Conservation (phyloP, 2,888 invertebrate species). For the Caenorhabditis macrosperma region DNA sequence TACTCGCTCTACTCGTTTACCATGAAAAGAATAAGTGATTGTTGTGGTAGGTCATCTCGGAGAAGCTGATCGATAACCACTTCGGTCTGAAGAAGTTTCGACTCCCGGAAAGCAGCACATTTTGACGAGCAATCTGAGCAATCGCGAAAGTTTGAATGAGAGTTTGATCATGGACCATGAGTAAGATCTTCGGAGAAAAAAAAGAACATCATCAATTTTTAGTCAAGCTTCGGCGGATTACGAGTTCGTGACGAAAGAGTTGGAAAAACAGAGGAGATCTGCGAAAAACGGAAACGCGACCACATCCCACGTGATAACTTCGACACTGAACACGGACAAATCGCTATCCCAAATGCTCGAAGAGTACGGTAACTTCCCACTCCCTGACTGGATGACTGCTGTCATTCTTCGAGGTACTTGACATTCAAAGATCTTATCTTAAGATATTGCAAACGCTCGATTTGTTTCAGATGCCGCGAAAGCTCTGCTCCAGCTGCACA, state of each 20-base stretch:
- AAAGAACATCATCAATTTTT: slow-evolving; percentile 5
- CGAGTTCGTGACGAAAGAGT: slow-evolving; percentile 26
- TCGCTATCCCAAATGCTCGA: slow-evolving; percentile 18
- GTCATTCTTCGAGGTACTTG: slow-evolving; percentile 19
- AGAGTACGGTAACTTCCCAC: slow-evolving; percentile 44
- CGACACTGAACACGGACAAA: slow-evolving; percentile 17
- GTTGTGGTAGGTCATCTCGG: slow-evolving; percentile 20
- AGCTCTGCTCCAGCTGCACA: slow-evolving; percentile 40
- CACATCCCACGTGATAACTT: slow-evolving; percentile 32
- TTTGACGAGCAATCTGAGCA: slow-evolving; percentile 39
- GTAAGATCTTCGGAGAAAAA: background rate
- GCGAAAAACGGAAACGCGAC: slow-evolving; percentile 27
- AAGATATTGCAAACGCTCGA: background rate
- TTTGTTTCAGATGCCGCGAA: slow-evolving; percentile 27
- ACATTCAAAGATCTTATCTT: background rate
- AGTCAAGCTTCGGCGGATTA: slow-evolving; percentile 43
- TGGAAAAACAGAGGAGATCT: slow-evolving; percentile 24
- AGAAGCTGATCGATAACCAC: background rate
- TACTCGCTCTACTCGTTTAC: slow-evolving; percentile 19
- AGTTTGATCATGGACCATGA: slow-evolving; percentile 51
- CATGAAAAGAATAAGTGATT: slow-evolving; percentile 51
- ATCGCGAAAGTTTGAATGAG: slow-evolving; percentile 47
- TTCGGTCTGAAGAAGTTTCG: slow-evolving; percentile 23
- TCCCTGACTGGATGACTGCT: slow-evolving; percentile 49
- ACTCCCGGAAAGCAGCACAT: slow-evolving; percentile 53